Conservation (phyloP, 2,113 vertebrate genomes). For the Brachyistius frenatus region DNA sequence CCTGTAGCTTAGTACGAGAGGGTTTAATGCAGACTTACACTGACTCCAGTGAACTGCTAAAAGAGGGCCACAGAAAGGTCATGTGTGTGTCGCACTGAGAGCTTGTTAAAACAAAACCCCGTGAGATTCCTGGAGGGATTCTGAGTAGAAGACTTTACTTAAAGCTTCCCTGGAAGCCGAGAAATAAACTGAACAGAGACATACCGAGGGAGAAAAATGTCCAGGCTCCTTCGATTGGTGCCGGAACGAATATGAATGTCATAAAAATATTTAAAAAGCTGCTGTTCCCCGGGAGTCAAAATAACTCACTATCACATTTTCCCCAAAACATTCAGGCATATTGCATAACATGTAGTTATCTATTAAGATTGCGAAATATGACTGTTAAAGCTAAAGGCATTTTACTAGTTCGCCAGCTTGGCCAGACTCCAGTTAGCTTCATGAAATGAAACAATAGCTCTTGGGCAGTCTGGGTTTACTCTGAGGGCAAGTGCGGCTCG, state of each 20-base stretch:
- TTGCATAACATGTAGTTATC: not conserved
- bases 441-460: conserved; percentile 24
- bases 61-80: conserved; percentile 69
- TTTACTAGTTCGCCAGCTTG: conserved; percentile 27
- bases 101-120: conserved; percentile 75
- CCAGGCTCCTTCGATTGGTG: not conserved
- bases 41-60: conserved; percentile 62
- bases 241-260: conserved; percentile 6
- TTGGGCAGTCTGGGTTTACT: conserved; percentile 34
- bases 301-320: not conserved
- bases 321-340: not conserved
- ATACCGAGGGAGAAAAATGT: not conserved
- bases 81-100: conserved; percentile 57
- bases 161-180: conserved; percentile 39
- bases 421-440: conserved; percentile 36
- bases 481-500: conserved; percentile 38
- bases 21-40: conserved; percentile 67
- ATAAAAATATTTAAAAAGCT: conserved; percentile 12
- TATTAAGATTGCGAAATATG: not conserved
- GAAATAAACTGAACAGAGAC: conserved; percentile 26
- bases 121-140: conserved; percentile 56
- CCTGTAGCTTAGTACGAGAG: conserved; percentile 66
- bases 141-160: conserved; percentile 52
- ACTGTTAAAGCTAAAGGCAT: conserved; percentile 3
- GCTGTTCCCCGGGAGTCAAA: not conserved